A percentile compares a stretch with the other conserved stretches of the same genome.
Conservation (phyloP, 2,113 vertebrate genomes). For the Catharus fuscescens region DNA sequence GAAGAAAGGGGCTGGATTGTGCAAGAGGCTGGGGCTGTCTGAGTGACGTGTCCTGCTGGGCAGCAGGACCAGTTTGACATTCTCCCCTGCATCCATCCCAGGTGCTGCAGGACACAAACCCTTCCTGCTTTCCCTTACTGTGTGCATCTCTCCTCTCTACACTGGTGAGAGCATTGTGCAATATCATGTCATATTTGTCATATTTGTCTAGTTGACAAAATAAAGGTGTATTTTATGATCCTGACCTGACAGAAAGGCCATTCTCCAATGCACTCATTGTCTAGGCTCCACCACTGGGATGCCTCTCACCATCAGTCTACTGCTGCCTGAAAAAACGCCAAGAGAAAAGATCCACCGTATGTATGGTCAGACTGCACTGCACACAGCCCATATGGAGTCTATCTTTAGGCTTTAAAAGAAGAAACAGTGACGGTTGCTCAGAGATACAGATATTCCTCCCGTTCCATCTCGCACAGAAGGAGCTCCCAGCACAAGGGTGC, state of each 20-base stretch:
- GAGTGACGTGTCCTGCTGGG: not conserved
- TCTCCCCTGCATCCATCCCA: not conserved
- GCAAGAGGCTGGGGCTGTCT: not conserved
- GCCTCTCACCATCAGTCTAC: not conserved
- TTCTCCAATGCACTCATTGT: not conserved
- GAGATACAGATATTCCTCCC: conserved; percentile 7
- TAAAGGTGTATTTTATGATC: not conserved
- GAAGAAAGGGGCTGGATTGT: not conserved
- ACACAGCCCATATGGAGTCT: conserved; percentile 30
- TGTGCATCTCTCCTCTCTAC: not conserved
- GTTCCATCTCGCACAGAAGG: not conserved
- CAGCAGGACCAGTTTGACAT: not conserved
- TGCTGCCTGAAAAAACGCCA: not conserved
- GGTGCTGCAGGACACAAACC: not conserved
- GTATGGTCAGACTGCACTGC: not conserved
- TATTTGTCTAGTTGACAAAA: not conserved
- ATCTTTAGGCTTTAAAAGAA: conserved; percentile 32
- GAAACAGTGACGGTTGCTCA: not conserved
- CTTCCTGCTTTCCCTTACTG: not conserved
- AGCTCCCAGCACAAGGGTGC: not conserved
- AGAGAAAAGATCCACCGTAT: not conserved
- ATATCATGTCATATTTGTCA: not conserved
- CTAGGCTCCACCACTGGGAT: not conserved
- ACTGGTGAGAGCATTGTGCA: not conserved
- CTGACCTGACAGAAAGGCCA: not conserved